Evolutionary conservation across 2,888 invertebrate species (phyloP).

Genomic region (Aleiodes alternator): DNA sequence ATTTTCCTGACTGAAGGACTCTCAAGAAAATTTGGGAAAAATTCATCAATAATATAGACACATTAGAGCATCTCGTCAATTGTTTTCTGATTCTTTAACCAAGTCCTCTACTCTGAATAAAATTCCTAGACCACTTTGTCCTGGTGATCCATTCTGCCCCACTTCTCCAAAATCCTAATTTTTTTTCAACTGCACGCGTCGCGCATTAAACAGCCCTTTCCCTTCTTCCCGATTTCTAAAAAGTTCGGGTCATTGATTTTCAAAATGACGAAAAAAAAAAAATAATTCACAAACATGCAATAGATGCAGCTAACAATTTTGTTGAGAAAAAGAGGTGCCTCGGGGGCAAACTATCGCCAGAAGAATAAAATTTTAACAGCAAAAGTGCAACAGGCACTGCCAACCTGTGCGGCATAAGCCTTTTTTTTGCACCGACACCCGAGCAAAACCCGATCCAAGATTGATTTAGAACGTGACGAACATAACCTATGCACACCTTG

Average conservation of each 20-base stretch:
- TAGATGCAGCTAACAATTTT: constrained; percentile 18
- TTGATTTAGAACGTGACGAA: constrained; percentile 58
- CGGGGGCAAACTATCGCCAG: constrained; percentile 2
- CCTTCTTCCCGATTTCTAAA: constrained; percentile 10
- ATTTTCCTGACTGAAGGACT: no score
- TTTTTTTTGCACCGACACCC: constrained; percentile 27
- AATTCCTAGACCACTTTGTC: no score
- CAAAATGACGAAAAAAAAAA: neutral
- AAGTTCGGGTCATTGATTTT: constrained; percentile 26
- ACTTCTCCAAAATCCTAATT: neutral
- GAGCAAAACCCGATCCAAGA: constrained; percentile 29
- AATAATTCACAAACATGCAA: constrained; percentile 5
- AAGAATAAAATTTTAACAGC: constrained; percentile 24
- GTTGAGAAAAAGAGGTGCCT: neutral
- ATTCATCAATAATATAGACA: no score
- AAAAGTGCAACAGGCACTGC: constrained; percentile 8
- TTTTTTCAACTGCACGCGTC: constrained; percentile 18
- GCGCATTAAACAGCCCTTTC: constrained; percentile 12
- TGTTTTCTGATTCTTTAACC: neutral
- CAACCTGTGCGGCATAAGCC: neutral
- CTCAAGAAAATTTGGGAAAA: no score
- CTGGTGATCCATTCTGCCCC: no score
- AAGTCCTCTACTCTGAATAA: neutral
- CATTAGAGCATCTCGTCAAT: no score
- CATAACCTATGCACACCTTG: constrained; percentile 58